Evolutionary conservation across 2,888 invertebrate genomes (phyloP), one percentile per base, ranked within the genome.

Genomic region (Orchestes rusci): DNA sequence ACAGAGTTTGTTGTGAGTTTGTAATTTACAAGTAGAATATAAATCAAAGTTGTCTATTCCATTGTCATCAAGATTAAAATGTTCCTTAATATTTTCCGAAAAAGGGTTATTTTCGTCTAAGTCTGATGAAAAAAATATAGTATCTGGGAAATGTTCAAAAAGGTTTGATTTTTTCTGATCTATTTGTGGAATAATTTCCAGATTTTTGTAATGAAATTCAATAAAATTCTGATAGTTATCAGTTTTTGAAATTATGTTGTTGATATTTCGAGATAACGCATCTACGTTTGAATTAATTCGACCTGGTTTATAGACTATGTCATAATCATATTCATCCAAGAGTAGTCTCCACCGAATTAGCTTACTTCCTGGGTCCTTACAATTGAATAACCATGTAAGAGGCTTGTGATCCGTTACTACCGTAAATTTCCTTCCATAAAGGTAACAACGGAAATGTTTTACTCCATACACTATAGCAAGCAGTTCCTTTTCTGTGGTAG

Each of bases 331-430:
- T 43, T 64, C 63, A 40, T 45, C 41, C 44, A 45, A 40, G 36
- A 38, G 30, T 40, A 44, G 36, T 19, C 30, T 13, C 64, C 63
- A 67, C 20, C 62, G 29, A 5, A 59, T 50, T 34, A 66, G 33
- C 40, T 57, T 38, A 16, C 56, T 54, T 10, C 53, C 58, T 2
- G 42, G 38, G 5, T 67, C 64, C 53, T 67, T 66, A 0, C 65
- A 30, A 0, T 51, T 58, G 54, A 64, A 59, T 0, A 68, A 38
- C 61, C 63, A 68, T 3, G 53, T 54, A 2, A 68, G 39, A 1
- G 65, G 64, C 38, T 59, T 53, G 43, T 68, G 68, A 39, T 70
- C 68, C 1, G 65, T 68, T 12, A 43, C 3, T 16, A 43, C 39
- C 5, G 15, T 3, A 16, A 43, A 48, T 34, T 48, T 30, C 10